Base-by-base conservation (phyloP, 92 coral and sea anemone species). In the Bergia sp. region DNA sequence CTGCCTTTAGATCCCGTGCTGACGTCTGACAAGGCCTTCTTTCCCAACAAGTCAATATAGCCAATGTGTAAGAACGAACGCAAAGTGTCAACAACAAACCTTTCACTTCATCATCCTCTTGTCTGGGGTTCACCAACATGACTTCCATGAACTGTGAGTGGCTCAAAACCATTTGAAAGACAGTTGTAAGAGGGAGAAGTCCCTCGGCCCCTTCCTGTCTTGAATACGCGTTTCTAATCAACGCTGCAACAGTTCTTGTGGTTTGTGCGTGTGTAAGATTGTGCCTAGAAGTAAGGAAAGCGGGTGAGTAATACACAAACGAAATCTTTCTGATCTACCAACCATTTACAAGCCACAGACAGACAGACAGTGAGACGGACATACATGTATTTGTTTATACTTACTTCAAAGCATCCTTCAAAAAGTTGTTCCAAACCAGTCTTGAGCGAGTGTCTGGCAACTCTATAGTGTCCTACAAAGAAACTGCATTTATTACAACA, bases 141-240 rank as follows among this genome's bases (percentile, higher is more conserved):
- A 94, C 89, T 21, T 92, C 95, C 81, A 95, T 80, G 86, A 97
- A 97, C 73, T 80, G 92, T 40, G 99, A 97, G 83, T 97, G 99
- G 73, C 96, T 97, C 79, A 94, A 82, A 58, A 97, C 77, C 77
- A 97, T 87, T 64, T 95, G 96, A 58, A 92, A 97, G 84, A 97
- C 71, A 44, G 94, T 93, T 42, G 93, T 90, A 82, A 94, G 95
- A 16, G 96, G 92, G 73, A 95, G 55, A 45, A 92, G 86, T 36
- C 71, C 40, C 83, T 89, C 78, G 82, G 9, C 83, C 15, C 43
- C 39, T 67, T n/a, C 69, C 13, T 72, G 74, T 55, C 58, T 80
- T 47, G 71, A 69, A 94, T 94, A 95, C 45, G 91, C 42, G 45
- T 89, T 65, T 79, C 92, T 89, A 5, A 95, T 84, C 13, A 94